These are phyloP conservation scores for Ochotona curzoniae DNA, from an alignment of 2,113 vertebrate species.

Conservation along the genomic window DNA sequence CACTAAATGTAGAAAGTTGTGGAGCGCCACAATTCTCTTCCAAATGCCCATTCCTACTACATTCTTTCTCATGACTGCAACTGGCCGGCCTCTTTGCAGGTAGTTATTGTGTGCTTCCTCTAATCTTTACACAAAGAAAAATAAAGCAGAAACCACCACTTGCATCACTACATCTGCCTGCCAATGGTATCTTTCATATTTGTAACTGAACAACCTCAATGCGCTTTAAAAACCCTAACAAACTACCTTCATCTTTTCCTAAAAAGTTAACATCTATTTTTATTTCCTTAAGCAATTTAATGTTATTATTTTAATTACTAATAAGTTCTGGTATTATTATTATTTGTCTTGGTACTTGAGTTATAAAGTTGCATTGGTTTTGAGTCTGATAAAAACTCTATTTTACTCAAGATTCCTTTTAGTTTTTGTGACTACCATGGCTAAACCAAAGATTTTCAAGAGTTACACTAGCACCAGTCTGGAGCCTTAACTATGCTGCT, in stretches of 20 bases:
- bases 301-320: neutral
- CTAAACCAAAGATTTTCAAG: neutral
- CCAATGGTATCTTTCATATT: neutral
- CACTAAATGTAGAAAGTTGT: neutral
- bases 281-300: neutral
- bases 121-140: neutral
- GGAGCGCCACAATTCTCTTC: neutral
- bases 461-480: neutral
- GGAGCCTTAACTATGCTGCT: no score
- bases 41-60: neutral
- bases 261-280: neutral
- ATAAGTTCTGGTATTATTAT: constrained; percentile 6
- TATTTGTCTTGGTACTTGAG: neutral
- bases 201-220: neutral
- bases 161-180: neutral
- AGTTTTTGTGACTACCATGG: neutral
- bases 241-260: constrained; percentile 12
- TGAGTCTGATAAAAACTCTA: neutral
- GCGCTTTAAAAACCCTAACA: neutral
- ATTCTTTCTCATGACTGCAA: neutral
- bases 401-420: neutral
- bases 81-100: neutral
- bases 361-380: neutral
- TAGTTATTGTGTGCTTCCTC: neutral
- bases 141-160: neutral